Evolutionary conservation across 2,888 invertebrate species (phyloP).

Genomic region (Glyphotaelius pellucidus): DNA sequence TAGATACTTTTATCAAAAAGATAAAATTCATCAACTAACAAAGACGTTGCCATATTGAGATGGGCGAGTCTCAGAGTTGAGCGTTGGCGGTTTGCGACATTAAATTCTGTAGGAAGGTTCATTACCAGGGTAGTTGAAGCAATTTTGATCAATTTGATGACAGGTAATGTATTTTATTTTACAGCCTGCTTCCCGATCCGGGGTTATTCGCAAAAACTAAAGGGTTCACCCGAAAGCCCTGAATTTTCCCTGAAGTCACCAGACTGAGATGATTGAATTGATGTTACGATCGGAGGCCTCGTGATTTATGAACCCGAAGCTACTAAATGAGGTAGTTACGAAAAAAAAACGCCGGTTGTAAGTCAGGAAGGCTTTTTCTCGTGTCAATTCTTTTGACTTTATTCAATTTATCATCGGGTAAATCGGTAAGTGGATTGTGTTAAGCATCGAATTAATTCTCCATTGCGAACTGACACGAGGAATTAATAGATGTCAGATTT

Average conservation of each 20-base stretch:
- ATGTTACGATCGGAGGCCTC: slow-evolving; percentile 2
- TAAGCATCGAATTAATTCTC: background rate
- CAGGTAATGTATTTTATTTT: slow-evolving; percentile 19
- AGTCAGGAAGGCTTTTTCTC: background rate
- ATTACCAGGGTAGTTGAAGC: slow-evolving; percentile 30
- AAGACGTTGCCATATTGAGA: background rate
- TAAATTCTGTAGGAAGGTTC: background rate
- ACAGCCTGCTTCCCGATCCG: background rate
- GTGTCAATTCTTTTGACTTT: background rate
- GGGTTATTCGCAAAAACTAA: background rate
- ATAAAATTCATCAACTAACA: background rate
- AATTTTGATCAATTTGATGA: slow-evolving; percentile 42
- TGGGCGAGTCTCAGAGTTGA: background rate
- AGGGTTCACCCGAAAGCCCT: background rate
- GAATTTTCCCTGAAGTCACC: background rate
- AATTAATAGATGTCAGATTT: background rate
- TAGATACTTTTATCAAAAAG: background rate
- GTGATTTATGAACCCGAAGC: background rate
- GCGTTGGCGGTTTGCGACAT: background rate
- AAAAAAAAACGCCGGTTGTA: background rate
- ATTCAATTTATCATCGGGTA: background rate
- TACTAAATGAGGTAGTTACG: background rate
- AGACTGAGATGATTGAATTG: slow-evolving; percentile 2
- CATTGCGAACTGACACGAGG: background rate
- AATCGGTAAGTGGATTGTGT: background rate